Evolutionary conservation across 1,140 invertebrate species (phyloP), one percentile per base, ranked within the genome.

Genomic region (Zaprionus vittiger): DNA sequence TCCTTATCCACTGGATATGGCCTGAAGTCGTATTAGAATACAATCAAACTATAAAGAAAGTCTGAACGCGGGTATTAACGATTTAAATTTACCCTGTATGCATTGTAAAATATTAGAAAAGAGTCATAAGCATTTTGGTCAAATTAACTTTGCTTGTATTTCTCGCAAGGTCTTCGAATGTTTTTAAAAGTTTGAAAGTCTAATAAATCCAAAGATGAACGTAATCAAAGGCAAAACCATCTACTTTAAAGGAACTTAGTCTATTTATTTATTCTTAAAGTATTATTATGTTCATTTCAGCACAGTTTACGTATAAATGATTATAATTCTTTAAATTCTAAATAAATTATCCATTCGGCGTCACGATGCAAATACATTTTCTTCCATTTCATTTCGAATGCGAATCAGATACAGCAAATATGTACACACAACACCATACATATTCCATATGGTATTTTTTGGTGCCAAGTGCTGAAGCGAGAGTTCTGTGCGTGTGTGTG

Each of bases 11-110:
- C 11, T 52, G 12, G 22, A 52, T 52, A 24, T 47, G n/a, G 41
- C 41, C 41, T 17, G 7, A 47, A 47, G 41, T 47, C 41, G 41
- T 47, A 47, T 52, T 52, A 52, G 47, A 52, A 24, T 52, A 52
- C 20, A 52, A 52, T 52, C 17, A 52, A 52, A 52, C 47, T 24
- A 24, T 5, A 22, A 14, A 47, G 41, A 17, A 17, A 9, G 2
- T 47, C n/a, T 17, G 5, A 17, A 17, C n/a, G n/a, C 41, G 41
- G 41, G n/a, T 17, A 17, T 17, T 47, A 17, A 17, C n/a, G n/a
- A 47, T 7, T 47, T 7, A 17, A 4, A 3, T 17, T 7, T 47
- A 47, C n/a, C n/a, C 41, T 47, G n/a, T 7, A n/a, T 4, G 2
- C 41, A 20, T 7, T 17, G 6, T 17, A 17, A 9, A 17, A 17